phyloP scores from a whole-genome alignment of 2,888 invertebrate genomes.

The Synergus itoensis region DNA sequence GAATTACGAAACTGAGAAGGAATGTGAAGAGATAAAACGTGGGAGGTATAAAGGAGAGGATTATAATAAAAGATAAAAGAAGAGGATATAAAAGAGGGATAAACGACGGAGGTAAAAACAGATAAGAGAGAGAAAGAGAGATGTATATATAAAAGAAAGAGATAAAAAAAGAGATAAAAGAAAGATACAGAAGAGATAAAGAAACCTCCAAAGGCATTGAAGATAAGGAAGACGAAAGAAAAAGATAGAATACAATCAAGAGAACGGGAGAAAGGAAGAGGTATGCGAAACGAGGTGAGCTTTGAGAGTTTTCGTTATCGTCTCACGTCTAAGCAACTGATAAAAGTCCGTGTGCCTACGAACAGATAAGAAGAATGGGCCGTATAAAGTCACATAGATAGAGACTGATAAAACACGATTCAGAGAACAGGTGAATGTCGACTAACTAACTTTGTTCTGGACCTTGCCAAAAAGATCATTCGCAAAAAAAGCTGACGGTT shows the following conservation, averaged over 20 bases:
- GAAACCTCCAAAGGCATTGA: conserved; percentile 37
- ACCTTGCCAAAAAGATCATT: conserved; percentile 36
- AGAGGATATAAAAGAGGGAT: conserved; percentile 1
- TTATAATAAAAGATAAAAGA: conserved; percentile 27
- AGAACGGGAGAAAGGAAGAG: conserved; percentile 50
- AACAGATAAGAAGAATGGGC: conserved; percentile 74
- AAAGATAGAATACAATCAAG: conserved; percentile 53
- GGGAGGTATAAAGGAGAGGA: conserved; percentile 35
- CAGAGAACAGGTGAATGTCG: conserved; percentile 74
- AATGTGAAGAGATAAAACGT: conserved; percentile 43
- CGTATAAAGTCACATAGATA: conserved; percentile 75
- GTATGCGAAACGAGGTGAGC: conserved; percentile 53
- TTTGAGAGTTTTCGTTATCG: conserved; percentile 70
- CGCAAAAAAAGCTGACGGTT: neutral
- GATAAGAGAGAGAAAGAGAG: conserved; percentile 16
- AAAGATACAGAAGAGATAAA: conserved; percentile 39
- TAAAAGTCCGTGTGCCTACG: conserved; percentile 74
- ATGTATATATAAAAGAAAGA: neutral
- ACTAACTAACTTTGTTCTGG: conserved; percentile 67
- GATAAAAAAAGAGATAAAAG: conserved; percentile 44
- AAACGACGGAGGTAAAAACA: neutral
- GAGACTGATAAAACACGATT: conserved; percentile 75
- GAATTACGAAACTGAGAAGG: conserved; percentile 25
- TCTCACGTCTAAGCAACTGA: conserved; percentile 75
- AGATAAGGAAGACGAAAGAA: conserved; percentile 49